These are phyloP conservation scores for Anolis sagrei DNA, from an alignment of 2,113 vertebrate genomes.

Conservation along the genomic window DNA sequence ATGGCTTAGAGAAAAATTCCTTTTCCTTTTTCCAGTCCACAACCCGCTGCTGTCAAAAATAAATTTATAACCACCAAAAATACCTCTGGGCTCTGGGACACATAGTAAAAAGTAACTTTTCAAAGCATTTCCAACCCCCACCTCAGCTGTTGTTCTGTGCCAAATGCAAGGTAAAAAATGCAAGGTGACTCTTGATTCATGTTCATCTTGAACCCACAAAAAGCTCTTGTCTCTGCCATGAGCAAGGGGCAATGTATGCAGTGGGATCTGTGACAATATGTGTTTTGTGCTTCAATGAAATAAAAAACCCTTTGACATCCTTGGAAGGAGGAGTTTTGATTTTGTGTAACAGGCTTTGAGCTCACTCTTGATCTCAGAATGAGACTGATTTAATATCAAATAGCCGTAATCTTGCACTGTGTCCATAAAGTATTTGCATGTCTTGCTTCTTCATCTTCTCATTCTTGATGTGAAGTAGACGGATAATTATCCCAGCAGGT, in stretches of 20 bases:
- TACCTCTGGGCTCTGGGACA: background rate
- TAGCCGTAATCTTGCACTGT: slow-evolving; percentile 9
- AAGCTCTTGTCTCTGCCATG: background rate
- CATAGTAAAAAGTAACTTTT: too few species aligned
- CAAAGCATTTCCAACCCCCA: background rate
- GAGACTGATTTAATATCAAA: slow-evolving; percentile 24
- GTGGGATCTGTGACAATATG: background rate
- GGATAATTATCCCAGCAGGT: slow-evolving; percentile 35
- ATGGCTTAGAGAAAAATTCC: too few species aligned
- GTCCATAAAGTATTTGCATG: slow-evolving; percentile 9
- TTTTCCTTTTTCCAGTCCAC: background rate
- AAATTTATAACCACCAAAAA: too few species aligned
- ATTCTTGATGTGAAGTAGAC: background rate
- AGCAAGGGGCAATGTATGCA: background rate
- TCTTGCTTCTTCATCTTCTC: slow-evolving; percentile 17
- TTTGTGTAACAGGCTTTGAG: slow-evolving; percentile 2
- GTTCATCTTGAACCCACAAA: background rate
- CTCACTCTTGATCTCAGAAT: slow-evolving; percentile 19
- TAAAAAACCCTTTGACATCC: background rate
- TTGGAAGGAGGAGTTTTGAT: background rate
- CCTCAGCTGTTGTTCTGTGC: background rate
- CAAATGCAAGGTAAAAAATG: background rate
- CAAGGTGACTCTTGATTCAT: background rate
- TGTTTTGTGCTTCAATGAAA: background rate
- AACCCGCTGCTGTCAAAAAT: too few species aligned